phyloP scores from a whole-genome alignment of 2,888 invertebrate species.

The Lepetodrilus schrolli region DNA sequence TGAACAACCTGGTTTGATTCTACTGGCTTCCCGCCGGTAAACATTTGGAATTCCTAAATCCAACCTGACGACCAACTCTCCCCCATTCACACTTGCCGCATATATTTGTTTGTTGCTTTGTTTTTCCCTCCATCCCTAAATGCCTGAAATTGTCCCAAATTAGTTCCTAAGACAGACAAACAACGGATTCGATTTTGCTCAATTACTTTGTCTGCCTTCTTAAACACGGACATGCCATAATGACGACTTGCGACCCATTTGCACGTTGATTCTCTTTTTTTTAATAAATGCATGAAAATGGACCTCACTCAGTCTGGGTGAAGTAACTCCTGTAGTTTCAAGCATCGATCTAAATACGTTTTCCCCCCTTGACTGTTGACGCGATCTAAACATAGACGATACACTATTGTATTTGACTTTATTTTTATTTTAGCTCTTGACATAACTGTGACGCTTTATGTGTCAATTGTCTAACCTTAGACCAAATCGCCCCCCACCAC shows the following conservation, averaged over 20 bases:
- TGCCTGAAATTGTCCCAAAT: background rate
- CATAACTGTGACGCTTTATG: no score
- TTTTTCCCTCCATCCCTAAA: background rate
- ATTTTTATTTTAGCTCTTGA: no score
- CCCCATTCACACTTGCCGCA: background rate
- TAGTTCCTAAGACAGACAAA: background rate
- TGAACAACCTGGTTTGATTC: background rate
- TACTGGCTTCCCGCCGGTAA: background rate
- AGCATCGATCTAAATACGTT: no score
- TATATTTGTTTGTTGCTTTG: background rate
- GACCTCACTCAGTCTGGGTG: no score
- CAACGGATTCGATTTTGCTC: background rate
- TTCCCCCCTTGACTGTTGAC: no score
- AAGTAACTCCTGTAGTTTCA: no score
- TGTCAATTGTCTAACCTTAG: no score
- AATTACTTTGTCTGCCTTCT: background rate
- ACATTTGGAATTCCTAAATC: background rate
- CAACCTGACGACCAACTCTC: background rate
- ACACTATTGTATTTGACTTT: no score
- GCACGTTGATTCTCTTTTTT: no score
- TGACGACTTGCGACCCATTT: background rate
- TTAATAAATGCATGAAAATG: no score
- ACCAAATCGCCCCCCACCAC: no score
- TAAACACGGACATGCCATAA: background rate
- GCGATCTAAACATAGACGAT: no score